Evolutionary conservation across 2,888 invertebrate genomes (phyloP).

Genomic region (Apamea epomidion): DNA sequence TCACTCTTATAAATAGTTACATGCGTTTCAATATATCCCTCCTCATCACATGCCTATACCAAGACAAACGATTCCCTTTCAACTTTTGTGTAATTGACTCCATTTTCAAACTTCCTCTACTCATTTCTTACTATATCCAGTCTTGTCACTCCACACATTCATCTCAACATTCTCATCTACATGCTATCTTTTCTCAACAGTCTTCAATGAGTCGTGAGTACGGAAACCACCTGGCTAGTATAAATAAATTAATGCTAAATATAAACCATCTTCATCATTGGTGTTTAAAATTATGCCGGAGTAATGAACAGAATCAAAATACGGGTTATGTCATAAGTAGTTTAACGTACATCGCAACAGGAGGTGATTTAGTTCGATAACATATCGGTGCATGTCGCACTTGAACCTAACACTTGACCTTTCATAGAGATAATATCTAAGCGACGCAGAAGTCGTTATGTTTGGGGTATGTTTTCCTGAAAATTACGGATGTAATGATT

Average conservation of each 20-base stretch:
- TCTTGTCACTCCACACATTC: too few relatives aligned
- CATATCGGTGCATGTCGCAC: constrained; percentile 29
- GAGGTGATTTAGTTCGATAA: constrained; percentile 44
- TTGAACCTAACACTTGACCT: constrained; percentile 49
- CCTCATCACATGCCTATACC: too few relatives aligned
- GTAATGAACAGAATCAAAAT: background rate
- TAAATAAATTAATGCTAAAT: constrained; percentile 32
- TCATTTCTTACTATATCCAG: too few relatives aligned
- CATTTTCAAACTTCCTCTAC: too few relatives aligned
- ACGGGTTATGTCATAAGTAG: background rate
- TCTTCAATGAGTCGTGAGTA: background rate
- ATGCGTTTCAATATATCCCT: too few relatives aligned
- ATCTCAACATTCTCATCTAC: too few relatives aligned
- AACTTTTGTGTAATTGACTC: too few relatives aligned
- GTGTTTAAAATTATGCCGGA: background rate
- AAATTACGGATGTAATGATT: background rate
- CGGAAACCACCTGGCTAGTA: constrained; percentile 22
- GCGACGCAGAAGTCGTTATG: background rate
- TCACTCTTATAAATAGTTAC: too few relatives aligned
- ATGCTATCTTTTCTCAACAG: too few relatives aligned
- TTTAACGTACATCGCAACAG: background rate
- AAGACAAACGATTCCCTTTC: too few relatives aligned
- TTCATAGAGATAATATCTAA: constrained; percentile 10
- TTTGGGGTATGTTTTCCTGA: background rate
- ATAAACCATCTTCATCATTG: constrained; percentile 9